Evolutionary conservation across 2,888 invertebrate genomes (phyloP).

Genomic region (Eudiplozoon nipponicum): DNA sequence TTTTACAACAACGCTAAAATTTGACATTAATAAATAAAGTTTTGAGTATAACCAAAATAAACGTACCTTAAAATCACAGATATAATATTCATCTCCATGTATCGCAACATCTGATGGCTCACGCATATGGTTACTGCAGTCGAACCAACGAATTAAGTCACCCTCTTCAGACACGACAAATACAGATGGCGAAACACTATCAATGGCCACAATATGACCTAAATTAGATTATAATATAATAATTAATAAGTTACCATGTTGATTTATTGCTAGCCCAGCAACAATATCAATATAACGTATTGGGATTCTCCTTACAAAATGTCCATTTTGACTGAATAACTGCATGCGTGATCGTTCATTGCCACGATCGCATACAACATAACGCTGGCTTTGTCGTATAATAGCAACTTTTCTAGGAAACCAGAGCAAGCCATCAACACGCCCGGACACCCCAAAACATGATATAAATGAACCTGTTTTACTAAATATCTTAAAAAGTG

Average conservation of each 20-base stretch:
- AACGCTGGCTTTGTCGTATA: conserved; percentile 22
- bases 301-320: conserved; percentile 72
- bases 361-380: conserved; percentile 77
- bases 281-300: conserved; percentile 34
- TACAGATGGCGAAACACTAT: conserved; percentile 77
- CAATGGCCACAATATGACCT: conserved; percentile 59
- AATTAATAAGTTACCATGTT: conserved; percentile 34
- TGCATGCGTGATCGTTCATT: conserved; percentile 84
- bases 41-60: too few species aligned
- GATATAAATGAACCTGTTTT: conserved; percentile 65
- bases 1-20: too few species aligned
- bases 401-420: conserved; percentile 67
- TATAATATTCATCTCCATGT: conserved; percentile 52
- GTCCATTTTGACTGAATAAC: conserved; percentile 70
- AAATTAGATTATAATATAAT: neutral
- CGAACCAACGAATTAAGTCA: conserved; percentile 69
- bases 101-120: conserved; percentile 87
- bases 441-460: conserved; percentile 43
- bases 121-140: conserved; percentile 81
- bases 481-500: conserved; percentile 45
- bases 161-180: conserved; percentile 67
- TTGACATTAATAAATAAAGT: too few species aligned
- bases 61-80: conserved; percentile 56
- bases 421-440: conserved; percentile 73
- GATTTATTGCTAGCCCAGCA: conserved; percentile 64